Evolutionary conservation across 2,888 invertebrate species (phyloP), one percentile per base, ranked within the genome.

Genomic region (Linnaemya tessellans): DNA sequence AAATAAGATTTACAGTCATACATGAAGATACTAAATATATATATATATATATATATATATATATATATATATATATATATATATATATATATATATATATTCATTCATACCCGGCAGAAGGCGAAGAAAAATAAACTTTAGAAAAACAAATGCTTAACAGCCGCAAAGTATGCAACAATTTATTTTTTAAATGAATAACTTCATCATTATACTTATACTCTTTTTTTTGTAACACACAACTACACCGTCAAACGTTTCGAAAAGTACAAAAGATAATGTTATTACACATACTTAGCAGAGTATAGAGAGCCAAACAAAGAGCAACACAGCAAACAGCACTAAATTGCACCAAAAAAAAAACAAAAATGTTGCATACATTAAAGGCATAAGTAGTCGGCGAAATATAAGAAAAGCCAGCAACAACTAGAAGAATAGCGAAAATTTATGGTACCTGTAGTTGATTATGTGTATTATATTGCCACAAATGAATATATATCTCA

Each of bases 151-250:
- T 85, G 88, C 88, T 84, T 84, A 87, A 87, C 85, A 87, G 89
- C 90, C 89, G 88, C 90, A 89, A 90, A 90, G 90, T 90, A 90
- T 89, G 90, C 90, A 90, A 90, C 90, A 89, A 90, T 90, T 90
- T 89, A 90, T 90, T 89, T 90, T 89, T 89, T 89, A 70, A 75
- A 84, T 75, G 79, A 67, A 80, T 79, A 80, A 80, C 65, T 73
- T 73, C 51, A 71, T 73, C 62, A 67, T 73, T 62, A 70, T n/a
- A 80, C 51, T 62, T 15, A 80, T 46, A 43, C 68, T 65, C 54
- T 73, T 25, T 41, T 62, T 73, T 2, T 30, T 30, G 62, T 38
- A 5, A 41, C 18, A 41, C 86, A 84, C 82, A 87, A 35, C 20
- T 30, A 18, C 15, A 38, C 15, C 20, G 38, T 70, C 62, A 35